Conservation (phyloP, 2,113 vertebrate genomes). For the Pseudonaja textilis region DNA sequence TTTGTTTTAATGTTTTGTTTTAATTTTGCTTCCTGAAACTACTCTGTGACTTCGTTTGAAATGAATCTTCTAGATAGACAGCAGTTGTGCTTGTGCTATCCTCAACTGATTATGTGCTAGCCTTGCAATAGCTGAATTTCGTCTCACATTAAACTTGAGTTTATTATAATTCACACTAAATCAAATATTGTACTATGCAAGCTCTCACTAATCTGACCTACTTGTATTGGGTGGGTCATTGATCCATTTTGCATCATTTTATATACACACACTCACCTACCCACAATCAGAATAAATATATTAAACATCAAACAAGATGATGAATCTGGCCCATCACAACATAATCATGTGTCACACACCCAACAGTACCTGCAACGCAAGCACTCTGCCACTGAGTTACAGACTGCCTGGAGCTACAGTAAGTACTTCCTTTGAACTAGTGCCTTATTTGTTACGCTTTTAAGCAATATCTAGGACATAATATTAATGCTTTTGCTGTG, state of each 20-base stretch:
- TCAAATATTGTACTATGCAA: neutral
- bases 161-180: neutral
- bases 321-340: neutral
- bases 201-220: neutral
- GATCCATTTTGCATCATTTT: neutral
- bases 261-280: neutral
- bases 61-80: neutral
- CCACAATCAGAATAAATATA: neutral
- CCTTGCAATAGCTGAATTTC: neutral
- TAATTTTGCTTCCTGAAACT: neutral
- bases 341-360: neutral
- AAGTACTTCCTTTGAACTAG: neutral
- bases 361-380: neutral
- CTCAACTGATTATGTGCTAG: neutral
- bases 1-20: neutral
- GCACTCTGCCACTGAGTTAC: neutral
- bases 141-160: neutral
- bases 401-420: neutral
- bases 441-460: neutral
- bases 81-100: neutral
- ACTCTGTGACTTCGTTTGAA: neutral
- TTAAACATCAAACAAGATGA: neutral
- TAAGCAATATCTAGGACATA: neutral
- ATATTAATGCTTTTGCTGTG: neutral
- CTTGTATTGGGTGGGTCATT: neutral